Evolutionary conservation across 2,797 vertebrate species (phyloP).

Genomic region (Typhlichthys eigenmanni): DNA sequence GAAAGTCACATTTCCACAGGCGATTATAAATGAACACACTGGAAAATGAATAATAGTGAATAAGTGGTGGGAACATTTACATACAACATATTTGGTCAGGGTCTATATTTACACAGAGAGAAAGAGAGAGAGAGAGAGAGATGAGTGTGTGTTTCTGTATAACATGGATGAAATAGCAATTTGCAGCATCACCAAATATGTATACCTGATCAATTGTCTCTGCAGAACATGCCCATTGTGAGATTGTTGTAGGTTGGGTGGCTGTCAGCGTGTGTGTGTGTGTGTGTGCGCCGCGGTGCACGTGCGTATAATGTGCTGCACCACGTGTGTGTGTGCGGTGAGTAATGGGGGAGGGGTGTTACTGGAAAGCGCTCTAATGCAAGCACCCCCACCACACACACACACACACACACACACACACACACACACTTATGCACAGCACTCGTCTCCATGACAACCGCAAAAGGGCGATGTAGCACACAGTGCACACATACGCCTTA

Average conservation of each 20-base stretch:
- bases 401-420: too few relatives aligned
- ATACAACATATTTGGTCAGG: constrained; percentile 26
- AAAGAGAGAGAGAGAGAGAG: constrained; percentile 7
- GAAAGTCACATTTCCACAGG: constrained; percentile 36
- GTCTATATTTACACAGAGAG: neutral
- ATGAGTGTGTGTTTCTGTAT: too few relatives aligned
- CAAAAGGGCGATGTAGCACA: constrained; percentile 38
- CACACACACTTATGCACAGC: constrained; percentile 43
- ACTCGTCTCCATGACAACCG: constrained; percentile 65
- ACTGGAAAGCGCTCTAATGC: constrained; percentile 58
- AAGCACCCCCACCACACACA: constrained; percentile 25
- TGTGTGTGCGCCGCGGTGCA: constrained; percentile 11
- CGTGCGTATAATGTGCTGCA: constrained; percentile 17
- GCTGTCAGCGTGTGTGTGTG: constrained; percentile 6
- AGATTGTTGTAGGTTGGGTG: constrained; percentile 6
- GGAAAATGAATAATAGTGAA: constrained; percentile 49
- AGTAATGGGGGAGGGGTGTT: constrained; percentile 62
- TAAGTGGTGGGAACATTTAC: constrained; percentile 41
- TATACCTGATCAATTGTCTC: too few relatives aligned
- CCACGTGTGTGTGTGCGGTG: constrained; percentile 24
- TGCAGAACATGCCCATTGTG: too few relatives aligned
- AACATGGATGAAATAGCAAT: too few relatives aligned
- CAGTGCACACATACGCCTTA: constrained; percentile 18
- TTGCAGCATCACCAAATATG: too few relatives aligned
- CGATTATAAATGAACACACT: constrained; percentile 32